A percentile compares a stretch with the other conserved stretches of the same genome.
phyloP scores from a whole-genome alignment of 2,113 vertebrate species.

The Glaucomys volans region DNA sequence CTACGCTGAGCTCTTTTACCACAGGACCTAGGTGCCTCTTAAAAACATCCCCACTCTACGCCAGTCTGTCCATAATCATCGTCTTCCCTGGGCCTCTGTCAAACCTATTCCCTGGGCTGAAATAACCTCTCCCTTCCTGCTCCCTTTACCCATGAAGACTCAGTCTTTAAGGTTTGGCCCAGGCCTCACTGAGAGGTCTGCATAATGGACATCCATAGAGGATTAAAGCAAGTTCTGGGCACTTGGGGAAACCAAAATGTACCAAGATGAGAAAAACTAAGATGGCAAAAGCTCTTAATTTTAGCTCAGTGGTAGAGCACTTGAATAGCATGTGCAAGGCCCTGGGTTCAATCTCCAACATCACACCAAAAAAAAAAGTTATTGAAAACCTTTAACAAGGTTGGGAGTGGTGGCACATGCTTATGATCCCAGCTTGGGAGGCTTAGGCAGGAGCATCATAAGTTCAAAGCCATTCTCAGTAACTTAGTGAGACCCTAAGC shows the following conservation, averaged over 20 bases:
- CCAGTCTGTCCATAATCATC: not conserved
- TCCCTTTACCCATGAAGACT: not conserved
- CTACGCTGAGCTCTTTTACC: not conserved
- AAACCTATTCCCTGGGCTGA: not conserved
- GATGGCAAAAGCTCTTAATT: not conserved
- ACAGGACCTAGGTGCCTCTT: not conserved
- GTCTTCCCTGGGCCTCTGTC: not conserved
- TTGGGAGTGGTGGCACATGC: no score
- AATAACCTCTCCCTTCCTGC: not conserved
- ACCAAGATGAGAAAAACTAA: not conserved
- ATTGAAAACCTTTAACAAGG: no score
- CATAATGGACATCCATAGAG: not conserved
- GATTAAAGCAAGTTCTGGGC: not conserved
- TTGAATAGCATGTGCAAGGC: not conserved
- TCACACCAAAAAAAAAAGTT: no score
- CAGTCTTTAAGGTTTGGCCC: not conserved
- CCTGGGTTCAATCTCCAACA: not conserved
- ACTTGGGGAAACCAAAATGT: not conserved
- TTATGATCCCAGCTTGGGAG: no score
- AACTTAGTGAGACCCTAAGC: no score
- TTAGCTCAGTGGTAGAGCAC: no score
- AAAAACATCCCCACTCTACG: not conserved
- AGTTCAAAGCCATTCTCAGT: no score
- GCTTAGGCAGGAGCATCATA: no score
- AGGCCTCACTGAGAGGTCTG: not conserved